Conservation (phyloP, 2,888 invertebrate species). For the Platycheirus rosarum region DNA sequence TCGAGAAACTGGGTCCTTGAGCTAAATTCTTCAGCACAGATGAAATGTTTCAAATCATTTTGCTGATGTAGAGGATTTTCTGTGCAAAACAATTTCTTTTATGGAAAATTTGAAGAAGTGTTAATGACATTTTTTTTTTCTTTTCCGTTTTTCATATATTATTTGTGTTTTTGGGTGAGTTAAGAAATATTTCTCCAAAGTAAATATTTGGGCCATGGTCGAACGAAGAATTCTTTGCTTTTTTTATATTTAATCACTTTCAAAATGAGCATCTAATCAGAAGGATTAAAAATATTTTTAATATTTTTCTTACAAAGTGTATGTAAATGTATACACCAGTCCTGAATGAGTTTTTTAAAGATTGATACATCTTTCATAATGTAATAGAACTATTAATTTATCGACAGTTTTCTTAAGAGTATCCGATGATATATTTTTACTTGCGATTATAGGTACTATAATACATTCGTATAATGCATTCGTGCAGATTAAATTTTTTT, state of each 20-base stretch:
- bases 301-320: too few relatives aligned
- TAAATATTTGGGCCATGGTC: slow-evolving; percentile 21
- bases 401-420: too few relatives aligned
- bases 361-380: too few relatives aligned
- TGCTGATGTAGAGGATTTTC: slow-evolving; percentile 62
- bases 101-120: slow-evolving; percentile 55
- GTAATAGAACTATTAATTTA: too few relatives aligned
- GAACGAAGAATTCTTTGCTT: background rate
- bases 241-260: background rate
- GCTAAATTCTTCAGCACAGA: slow-evolving; percentile 65
- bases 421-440: too few relatives aligned
- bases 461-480: too few relatives aligned
- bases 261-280: background rate
- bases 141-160: slow-evolving; percentile 22
- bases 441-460: too few relatives aligned
- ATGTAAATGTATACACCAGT: too few relatives aligned
- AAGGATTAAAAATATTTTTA: too few relatives aligned
- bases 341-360: too few relatives aligned
- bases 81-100: slow-evolving; percentile 63
- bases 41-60: slow-evolving; percentile 69
- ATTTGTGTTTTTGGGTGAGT: slow-evolving; percentile 61
- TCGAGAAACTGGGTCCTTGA: slow-evolving; percentile 68
- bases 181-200: slow-evolving; percentile 12
- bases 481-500: too few relatives aligned
- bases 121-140: slow-evolving; percentile 60